Base-by-base conservation (phyloP, 2,888 invertebrate genomes). In the Melipona beecheii region DNA sequence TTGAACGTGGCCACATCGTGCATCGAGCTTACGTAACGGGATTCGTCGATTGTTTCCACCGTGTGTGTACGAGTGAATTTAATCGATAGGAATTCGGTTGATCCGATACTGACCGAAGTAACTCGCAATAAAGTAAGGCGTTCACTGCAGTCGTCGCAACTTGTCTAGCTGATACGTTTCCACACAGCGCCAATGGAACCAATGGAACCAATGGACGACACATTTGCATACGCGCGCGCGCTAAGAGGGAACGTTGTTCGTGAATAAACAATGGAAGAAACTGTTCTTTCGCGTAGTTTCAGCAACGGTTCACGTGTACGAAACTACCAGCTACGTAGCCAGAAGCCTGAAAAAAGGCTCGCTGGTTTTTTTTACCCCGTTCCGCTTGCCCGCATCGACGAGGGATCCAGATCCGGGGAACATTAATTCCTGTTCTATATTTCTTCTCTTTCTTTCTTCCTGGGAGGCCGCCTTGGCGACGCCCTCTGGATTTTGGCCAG, bases 371-470 rank as follows among this genome's bases (percentile, higher is more conserved):
- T 13, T 21, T 24, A 58, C 31, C 15, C 56, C 21, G 62, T 76
- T 60, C 43, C 68, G 65, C 50, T 68, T 54, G 58, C 73, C 69
- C 54, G 75, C 74, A 75, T 73, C 58, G 78, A 49, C 43, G 31
- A 68, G 56, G 56, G 36, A 76, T 66, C 43, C 77, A 58, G 56
- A 72, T 62, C 50, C 64, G 69, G 58, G 43, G 15, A 76, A 62
- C 84, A 76, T 81, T 84, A 78, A 84, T 85, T 81, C 76, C 84
- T 84, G 84, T n/a, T 75, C 84, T 62, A 84, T 81, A 81, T 84
- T 84, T 78, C 69, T 60, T 81, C 84, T 85, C 85, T 78, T 78
- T 81, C 71, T 43, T 43, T 43, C 70, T 65, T 52, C 24, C 83
- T 13, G 52, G 50, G 56, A 49, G 52, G 31, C 24, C 54, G 36